phyloP scores from a whole-genome alignment of 2,113 vertebrate species.

The Ibidorhyncha struthersii region DNA sequence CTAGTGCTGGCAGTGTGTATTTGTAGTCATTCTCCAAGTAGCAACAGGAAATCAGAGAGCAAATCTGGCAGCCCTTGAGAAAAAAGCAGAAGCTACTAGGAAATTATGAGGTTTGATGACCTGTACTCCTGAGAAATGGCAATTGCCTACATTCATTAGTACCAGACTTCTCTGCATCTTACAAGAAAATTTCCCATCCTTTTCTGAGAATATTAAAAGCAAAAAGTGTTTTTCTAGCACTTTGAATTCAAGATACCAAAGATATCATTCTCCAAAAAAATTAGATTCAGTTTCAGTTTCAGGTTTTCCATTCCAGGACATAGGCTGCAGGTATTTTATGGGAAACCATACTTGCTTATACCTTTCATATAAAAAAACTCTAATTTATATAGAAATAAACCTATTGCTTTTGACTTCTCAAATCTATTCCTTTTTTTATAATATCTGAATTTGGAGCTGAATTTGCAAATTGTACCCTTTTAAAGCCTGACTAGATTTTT shows the following conservation, averaged over 20 bases:
- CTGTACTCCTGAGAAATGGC: neutral
- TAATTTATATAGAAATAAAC: neutral
- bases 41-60: neutral
- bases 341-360: neutral
- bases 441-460: neutral
- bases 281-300: neutral
- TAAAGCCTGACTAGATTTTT: neutral
- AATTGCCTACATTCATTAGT: neutral
- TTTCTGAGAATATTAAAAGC: neutral
- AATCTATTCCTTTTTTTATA: neutral
- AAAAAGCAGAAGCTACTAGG: neutral
- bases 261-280: neutral
- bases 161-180: neutral
- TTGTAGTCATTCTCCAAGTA: neutral
- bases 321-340: neutral
- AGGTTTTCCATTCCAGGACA: neutral
- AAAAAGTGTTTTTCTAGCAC: neutral
- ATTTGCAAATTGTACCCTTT: neutral
- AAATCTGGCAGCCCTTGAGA: neutral
- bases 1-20: neutral
- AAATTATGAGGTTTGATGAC: neutral
- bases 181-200: neutral
- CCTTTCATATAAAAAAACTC: neutral
- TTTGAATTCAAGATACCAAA: neutral
- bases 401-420: neutral